Evolutionary conservation across 2,888 invertebrate genomes (phyloP), one percentile per base, ranked within the genome.

Genomic region (Tenthredo notha): DNA sequence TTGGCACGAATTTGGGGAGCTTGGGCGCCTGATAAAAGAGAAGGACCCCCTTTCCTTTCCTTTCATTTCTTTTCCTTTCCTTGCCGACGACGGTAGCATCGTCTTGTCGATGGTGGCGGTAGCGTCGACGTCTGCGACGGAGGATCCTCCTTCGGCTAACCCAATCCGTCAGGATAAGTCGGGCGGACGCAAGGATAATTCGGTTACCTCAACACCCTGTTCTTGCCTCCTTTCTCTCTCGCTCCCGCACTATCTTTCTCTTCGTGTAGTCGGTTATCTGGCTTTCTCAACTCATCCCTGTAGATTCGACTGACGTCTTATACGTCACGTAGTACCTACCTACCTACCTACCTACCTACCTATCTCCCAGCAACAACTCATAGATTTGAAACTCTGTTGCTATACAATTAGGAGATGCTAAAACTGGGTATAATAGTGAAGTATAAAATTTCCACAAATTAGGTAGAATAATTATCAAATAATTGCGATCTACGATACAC

Each of bases 121-220:
- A 47, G 47, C 21, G 78, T 29, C n/a, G 77, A 25, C 40, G 47
- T 43, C 33, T 25, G 61, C 29, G 50, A 33, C 65, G 43, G 47
- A 29, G 83, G 65, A 83, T 84, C 84, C 50, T 85, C 72, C 85
- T 75, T 84, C 61, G 85, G 86, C 88, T 88, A 88, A 89, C 86
- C 87, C 88, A 89, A 90, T 90, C 89, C 88, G 88, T 90, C 90
- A 89, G 87, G 88, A 89, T 90, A 89, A 91, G 89, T 89, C 88
- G 86, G 84, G 85, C 87, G 86, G 88, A 86, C 88, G 88, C 85
- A 85, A 85, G 88, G 88, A 89, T 90, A 90, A 91, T 91, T 89
- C 90, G 88, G 88, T 85, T 85, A 85, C 83, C 83, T 84, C 84
- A 75, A 85, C 82, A 85, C 85, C 85, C 83, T 85, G 83, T 80